Conservation (phyloP, 2,113 vertebrate genomes). For the Tympanuchus pallidicinctus region DNA sequence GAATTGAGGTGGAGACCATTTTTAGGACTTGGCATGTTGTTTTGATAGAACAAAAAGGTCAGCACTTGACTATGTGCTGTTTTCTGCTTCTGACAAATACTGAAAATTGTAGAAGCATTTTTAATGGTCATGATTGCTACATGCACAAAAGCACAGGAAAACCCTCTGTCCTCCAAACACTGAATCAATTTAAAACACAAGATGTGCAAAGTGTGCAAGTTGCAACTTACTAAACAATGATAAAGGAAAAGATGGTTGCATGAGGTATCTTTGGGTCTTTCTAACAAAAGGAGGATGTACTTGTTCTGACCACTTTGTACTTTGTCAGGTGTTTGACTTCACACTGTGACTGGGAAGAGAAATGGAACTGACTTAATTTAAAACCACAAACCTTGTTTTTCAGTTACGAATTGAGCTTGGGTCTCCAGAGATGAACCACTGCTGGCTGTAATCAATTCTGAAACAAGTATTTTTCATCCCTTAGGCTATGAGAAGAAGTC, state of each 20-base stretch:
- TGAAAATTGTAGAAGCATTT: background rate
- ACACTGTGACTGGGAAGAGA: background rate
- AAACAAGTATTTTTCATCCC: background rate
- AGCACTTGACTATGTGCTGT: accelerated
- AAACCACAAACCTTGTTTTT: background rate
- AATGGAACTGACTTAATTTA: background rate
- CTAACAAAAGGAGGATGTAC: background rate
- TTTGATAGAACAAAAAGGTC: background rate
- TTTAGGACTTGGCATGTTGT: accelerated
- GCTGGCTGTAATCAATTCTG: background rate
- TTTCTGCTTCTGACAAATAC: background rate
- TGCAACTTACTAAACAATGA: background rate
- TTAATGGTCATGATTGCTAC: background rate
- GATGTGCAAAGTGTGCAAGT: background rate
- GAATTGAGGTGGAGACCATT: background rate
- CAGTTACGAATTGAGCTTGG: background rate
- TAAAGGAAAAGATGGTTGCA: background rate
- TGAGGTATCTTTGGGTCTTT: background rate
- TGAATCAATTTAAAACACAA: background rate
- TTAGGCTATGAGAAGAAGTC: background rate
- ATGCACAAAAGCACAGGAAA: background rate
- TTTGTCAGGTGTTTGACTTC: background rate
- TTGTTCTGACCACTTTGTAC: background rate
- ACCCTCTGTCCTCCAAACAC: background rate
- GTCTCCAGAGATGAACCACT: background rate